Percentiles rank a stretch among this genome's conserved stretches.
Evolutionary conservation across 2,113 vertebrate species (phyloP).

Genomic region (Pelecanus crispus): DNA sequence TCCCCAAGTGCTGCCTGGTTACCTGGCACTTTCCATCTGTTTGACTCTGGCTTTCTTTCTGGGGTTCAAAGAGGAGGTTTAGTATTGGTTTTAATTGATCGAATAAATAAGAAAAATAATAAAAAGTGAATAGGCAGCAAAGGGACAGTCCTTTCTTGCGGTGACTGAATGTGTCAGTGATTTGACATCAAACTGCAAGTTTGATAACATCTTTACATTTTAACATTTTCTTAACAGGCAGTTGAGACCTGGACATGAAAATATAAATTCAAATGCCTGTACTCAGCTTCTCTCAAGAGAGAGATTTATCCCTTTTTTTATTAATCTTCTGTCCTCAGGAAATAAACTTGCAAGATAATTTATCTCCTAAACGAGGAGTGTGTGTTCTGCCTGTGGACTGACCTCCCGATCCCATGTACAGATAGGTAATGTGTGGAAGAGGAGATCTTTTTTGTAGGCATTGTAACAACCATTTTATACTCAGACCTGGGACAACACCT

Average conservation of each 20-base stretch:
- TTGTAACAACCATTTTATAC: not conserved
- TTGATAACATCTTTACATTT: not conserved
- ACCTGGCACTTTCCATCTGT: slow-evolving; percentile 5
- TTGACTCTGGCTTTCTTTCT: not conserved
- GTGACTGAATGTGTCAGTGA: not conserved
- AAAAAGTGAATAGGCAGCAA: not conserved
- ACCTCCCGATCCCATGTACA: not conserved
- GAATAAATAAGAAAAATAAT: not conserved
- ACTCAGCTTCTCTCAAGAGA: not conserved
- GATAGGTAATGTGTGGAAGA: not conserved
- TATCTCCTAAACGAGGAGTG: not conserved
- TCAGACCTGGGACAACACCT: slow-evolving; percentile 26
- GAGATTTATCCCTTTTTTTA: not conserved
- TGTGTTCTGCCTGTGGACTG: not conserved
- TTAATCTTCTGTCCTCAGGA: not conserved
- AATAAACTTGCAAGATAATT: not conserved
- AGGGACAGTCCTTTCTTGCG: not conserved
- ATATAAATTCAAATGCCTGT: not conserved
- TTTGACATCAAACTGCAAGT: not conserved
- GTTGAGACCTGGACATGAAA: not conserved
- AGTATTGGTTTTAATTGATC: not conserved
- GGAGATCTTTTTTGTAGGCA: not conserved
- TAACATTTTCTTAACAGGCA: not conserved
- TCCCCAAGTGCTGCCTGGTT: not conserved
- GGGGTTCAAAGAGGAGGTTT: not conserved